Percentiles rank a stretch among this genome's conserved stretches.
Evolutionary conservation across 1,140 invertebrate genomes (phyloP).

Genomic region (Bombus picipes): DNA sequence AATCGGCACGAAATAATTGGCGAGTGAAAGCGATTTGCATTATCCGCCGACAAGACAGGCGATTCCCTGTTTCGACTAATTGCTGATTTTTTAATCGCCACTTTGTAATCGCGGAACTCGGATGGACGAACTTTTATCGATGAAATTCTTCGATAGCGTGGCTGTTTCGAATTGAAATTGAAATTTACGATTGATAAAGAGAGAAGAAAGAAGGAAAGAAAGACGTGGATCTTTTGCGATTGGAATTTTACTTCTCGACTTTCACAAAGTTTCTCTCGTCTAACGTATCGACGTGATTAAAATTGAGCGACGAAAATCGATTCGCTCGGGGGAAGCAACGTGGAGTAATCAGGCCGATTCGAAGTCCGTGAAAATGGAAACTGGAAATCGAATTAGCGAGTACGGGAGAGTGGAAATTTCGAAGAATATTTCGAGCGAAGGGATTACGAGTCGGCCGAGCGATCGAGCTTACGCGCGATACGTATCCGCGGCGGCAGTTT

Average conservation of each 20-base stretch:
- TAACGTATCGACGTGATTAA: not conserved
- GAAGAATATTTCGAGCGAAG: no score
- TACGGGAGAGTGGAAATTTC: no score
- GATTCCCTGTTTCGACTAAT: not conserved
- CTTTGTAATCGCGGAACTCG: not conserved
- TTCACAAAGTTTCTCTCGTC: not conserved
- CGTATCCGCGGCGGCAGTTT: no score
- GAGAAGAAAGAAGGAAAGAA: no score
- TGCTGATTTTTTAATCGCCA: not conserved
- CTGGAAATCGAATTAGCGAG: no score
- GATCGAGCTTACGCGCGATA: no score
- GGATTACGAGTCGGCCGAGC: no score
- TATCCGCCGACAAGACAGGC: not conserved
- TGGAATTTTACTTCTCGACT: not conserved
- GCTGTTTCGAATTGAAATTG: not conserved
- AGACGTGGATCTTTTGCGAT: no score
- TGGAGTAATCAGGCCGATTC: rapidly evolving
- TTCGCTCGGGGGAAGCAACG: no score
- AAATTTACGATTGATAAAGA: not conserved
- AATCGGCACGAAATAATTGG: not conserved
- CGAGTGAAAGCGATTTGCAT: constrained; percentile 22
- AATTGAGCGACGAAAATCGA: no score
- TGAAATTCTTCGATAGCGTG: not conserved
- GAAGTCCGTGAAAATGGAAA: no score
- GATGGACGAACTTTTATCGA: not conserved